Percentiles rank a stretch among this genome's conserved stretches.
Evolutionary conservation across 2,113 vertebrate species (phyloP).

Genomic region (Pygoscelis adeliae): DNA sequence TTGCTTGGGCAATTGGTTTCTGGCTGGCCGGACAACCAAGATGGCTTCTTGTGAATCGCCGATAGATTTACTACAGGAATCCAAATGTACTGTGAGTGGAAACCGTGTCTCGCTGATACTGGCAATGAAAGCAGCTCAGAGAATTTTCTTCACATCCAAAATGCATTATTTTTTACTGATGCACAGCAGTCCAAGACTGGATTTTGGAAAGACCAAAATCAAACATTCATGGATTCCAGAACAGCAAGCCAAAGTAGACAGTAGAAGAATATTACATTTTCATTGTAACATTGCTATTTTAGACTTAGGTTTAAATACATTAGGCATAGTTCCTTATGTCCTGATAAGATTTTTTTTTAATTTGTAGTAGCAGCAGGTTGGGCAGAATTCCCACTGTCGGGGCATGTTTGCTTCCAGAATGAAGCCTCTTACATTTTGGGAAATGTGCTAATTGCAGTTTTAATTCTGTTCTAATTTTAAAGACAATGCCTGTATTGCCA

Average conservation of each 20-base stretch:
- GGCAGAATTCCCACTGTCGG: rapidly evolving
- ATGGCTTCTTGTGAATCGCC: background rate
- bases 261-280: background rate
- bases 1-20: background rate
- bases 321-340: background rate
- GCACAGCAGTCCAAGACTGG: background rate
- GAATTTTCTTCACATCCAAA: background rate
- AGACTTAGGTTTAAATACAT: background rate
- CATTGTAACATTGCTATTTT: background rate
- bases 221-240: background rate
- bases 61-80: background rate
- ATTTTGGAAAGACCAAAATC: background rate
- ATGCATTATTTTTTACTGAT: background rate
- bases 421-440: background rate
- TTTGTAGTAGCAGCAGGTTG: background rate
- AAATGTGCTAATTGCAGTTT: background rate
- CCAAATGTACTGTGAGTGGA: background rate
- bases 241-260: background rate
- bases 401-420: background rate
- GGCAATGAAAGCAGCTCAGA: background rate
- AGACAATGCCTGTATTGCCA: background rate
- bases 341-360: background rate
- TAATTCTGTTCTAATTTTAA: background rate
- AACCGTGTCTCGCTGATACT: background rate
- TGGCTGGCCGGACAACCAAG: background rate